Conservation (phyloP, 2,797 vertebrate genomes). For the Phoeniculus purpureus region DNA sequence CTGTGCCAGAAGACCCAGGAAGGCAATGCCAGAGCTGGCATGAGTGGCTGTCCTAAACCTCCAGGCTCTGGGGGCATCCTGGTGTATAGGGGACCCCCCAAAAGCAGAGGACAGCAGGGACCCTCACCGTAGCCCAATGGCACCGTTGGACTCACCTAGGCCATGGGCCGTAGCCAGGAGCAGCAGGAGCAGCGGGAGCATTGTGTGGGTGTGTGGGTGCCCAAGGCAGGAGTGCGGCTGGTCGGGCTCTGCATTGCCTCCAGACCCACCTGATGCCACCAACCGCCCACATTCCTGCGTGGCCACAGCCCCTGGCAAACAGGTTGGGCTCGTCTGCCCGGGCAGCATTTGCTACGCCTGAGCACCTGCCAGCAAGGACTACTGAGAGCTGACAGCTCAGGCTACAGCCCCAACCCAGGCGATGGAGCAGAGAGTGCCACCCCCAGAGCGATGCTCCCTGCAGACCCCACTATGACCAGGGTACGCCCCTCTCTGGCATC, state of each 20-base stretch:
- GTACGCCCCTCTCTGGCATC: accelerated
- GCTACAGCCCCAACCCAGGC: background rate
- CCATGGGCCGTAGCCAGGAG: background rate
- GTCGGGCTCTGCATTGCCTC: background rate
- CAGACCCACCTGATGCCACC: background rate
- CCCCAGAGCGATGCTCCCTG: accelerated
- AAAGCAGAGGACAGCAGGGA: too few species aligned
- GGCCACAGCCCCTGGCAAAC: constrained; percentile 31
- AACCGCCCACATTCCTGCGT: constrained; percentile 35
- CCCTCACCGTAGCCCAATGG: accelerated
- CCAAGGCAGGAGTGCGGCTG: background rate
- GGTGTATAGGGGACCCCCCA: accelerated
- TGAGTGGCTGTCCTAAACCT: background rate
- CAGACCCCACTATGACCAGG: background rate
- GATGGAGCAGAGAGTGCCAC: accelerated
- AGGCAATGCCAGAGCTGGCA: background rate
- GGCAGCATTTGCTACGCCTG: background rate
- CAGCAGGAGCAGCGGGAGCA: constrained; percentile 40
- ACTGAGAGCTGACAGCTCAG: background rate
- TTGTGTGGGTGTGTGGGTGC: background rate
- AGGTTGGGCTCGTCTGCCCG: constrained; percentile 52
- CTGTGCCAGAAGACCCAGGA: background rate
- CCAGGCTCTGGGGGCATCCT: background rate
- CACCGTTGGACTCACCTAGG: background rate
- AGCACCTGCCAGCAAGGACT: background rate